Percentiles rank a stretch among this genome's conserved stretches.
Evolutionary conservation across 2,113 vertebrate genomes (phyloP).

Genomic region (Gambusia affinis): DNA sequence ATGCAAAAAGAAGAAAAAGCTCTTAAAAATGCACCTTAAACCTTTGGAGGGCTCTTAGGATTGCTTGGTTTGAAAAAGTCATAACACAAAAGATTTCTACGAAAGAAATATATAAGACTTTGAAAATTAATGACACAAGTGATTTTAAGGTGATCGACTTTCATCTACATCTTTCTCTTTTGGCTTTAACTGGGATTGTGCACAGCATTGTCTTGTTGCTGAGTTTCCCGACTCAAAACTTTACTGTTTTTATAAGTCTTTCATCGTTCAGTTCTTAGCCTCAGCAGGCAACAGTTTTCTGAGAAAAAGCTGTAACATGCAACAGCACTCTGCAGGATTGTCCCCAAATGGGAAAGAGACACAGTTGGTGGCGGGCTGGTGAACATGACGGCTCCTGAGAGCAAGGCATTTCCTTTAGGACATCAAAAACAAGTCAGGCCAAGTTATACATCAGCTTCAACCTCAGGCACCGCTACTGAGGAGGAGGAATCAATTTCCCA

Average conservation of each 20-base stretch:
- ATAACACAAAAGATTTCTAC: not conserved
- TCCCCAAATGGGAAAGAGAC: slow-evolving; percentile 27
- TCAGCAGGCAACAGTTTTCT: slow-evolving; percentile 19
- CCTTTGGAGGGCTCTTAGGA: not conserved
- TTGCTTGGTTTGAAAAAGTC: not conserved
- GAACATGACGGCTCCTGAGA: slow-evolving; percentile 28
- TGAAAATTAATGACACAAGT: not conserved
- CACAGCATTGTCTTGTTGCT: slow-evolving; percentile 13
- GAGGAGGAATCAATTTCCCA: not conserved
- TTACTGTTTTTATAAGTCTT: slow-evolving; percentile 11
- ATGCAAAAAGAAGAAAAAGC: not conserved
- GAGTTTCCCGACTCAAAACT: slow-evolving; percentile 2
- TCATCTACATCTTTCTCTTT: slow-evolving; percentile 3
- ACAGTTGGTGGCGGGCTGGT: slow-evolving; percentile 20
- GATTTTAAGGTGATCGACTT: not conserved
- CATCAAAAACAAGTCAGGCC: slow-evolving; percentile 7
- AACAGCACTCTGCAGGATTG: slow-evolving; percentile 15
- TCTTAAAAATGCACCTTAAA: not conserved
- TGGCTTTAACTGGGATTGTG: not conserved
- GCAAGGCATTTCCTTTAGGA: slow-evolving; percentile 28
- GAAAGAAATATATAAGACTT: not conserved
- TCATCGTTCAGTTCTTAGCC: slow-evolving; percentile 7
- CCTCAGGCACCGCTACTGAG: not conserved
- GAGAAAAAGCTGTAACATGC: slow-evolving; percentile 27
- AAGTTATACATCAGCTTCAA: slow-evolving; percentile 2